These are phyloP conservation scores for Trichonephila clavata DNA, from an alignment of 1,140 invertebrate species.

Conservation along the genomic window DNA sequence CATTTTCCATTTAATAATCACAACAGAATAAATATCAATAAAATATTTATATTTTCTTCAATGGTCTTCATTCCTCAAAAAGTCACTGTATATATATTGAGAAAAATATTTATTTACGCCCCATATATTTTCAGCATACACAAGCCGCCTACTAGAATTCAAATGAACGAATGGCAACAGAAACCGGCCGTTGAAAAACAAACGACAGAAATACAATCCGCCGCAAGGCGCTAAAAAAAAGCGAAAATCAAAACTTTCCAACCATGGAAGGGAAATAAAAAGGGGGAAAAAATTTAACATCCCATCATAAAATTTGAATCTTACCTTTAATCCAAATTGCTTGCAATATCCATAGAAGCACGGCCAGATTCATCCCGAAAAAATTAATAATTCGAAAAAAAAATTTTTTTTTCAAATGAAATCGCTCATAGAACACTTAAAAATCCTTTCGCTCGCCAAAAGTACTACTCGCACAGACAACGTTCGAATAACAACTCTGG, in stretches of 20 bases:
- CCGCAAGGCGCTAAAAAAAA: slow-evolving; percentile 2
- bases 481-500: slow-evolving; percentile 62
- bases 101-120: neutral
- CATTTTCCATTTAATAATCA: too few relatives aligned
- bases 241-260: slow-evolving; percentile 5
- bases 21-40: too few relatives aligned
- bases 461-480: slow-evolving; percentile 38
- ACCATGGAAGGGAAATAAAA: neutral
- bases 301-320: neutral
- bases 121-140: neutral
- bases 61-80: too few relatives aligned
- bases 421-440: slow-evolving; percentile 40
- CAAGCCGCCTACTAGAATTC: neutral
- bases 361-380: slow-evolving; percentile 31
- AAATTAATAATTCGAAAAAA: slow-evolving; percentile 13
- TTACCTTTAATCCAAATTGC: slow-evolving; percentile 69
- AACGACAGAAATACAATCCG: neutral
- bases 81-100: too few relatives aligned
- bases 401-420: neutral
- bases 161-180: neutral
- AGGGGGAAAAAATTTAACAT: neutral
- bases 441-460: slow-evolving; percentile 41
- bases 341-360: slow-evolving; percentile 65
- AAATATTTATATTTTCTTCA: too few relatives aligned
- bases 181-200: neutral